These are phyloP conservation scores for Nycticebus coucang DNA, from an alignment of 2,113 vertebrate species.

Conservation along the genomic window DNA sequence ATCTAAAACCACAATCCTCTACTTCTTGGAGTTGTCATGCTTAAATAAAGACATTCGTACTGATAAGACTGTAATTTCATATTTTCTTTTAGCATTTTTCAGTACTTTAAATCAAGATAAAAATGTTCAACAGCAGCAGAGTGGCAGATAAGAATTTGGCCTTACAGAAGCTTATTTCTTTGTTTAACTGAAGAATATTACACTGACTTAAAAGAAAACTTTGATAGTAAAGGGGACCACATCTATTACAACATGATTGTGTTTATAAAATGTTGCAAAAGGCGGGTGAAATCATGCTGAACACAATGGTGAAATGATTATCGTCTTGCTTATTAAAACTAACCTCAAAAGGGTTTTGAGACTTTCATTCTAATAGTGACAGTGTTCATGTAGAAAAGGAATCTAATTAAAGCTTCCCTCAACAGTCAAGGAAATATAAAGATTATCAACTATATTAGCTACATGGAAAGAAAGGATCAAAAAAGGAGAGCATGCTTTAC, in stretches of 20 bases:
- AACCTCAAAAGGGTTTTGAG: slow-evolving; percentile 47
- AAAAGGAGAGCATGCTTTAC: background rate
- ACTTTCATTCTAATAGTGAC: slow-evolving; percentile 46
- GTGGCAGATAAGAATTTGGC: background rate
- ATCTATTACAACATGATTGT: slow-evolving; percentile 11
- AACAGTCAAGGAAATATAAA: slow-evolving; percentile 53
- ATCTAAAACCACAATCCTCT: background rate
- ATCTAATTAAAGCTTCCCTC: slow-evolving; percentile 63
- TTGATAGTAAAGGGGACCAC: background rate
- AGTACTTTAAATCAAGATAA: slow-evolving; percentile 24
- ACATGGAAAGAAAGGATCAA: slow-evolving; percentile 12
- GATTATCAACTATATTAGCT: background rate
- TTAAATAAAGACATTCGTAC: background rate
- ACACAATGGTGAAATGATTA: slow-evolving; percentile 3
- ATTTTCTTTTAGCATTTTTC: background rate
- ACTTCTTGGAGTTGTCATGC: background rate
- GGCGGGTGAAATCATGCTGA: background rate
- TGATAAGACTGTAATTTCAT: background rate
- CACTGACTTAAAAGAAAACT: slow-evolving; percentile 4
- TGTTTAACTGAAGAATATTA: background rate
- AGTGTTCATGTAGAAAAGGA: slow-evolving; percentile 31
- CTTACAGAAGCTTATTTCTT: background rate
- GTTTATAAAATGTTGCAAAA: background rate
- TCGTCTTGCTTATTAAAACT: slow-evolving; percentile 55
- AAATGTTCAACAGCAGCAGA: background rate